These are phyloP conservation scores for Petromus typicus DNA, from an alignment of 2,113 vertebrate species.

Conservation along the genomic window DNA sequence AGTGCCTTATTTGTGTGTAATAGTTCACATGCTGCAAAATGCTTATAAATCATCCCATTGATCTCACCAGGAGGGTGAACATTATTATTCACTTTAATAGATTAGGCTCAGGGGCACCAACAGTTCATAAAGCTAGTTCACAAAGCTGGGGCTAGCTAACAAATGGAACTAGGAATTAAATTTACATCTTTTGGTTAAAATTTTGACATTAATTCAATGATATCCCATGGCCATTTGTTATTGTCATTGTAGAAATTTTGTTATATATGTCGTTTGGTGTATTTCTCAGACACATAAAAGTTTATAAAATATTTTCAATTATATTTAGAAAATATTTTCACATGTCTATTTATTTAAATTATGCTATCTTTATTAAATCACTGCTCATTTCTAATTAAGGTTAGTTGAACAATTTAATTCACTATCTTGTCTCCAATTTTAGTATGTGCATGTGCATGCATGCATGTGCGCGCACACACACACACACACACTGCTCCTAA, in stretches of 20 bases:
- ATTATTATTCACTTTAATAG: conserved; percentile 3
- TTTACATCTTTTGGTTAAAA: background rate
- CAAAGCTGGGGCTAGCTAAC: background rate
- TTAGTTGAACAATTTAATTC: background rate
- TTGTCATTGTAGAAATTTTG: background rate
- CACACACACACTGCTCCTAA: background rate
- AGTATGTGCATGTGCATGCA: fast-evolving
- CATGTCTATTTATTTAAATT: background rate
- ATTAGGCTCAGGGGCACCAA: background rate
- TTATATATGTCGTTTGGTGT: background rate
- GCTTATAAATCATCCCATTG: background rate
- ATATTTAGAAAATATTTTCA: background rate
- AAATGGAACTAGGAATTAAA: background rate
- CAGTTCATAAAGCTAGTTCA: background rate
- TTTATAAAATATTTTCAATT: background rate
- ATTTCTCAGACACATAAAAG: background rate
- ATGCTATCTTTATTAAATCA: background rate
- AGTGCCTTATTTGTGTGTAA: background rate
- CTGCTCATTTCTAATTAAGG: background rate
- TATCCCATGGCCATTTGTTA: background rate
- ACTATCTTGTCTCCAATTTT: background rate
- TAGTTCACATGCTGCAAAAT: background rate
- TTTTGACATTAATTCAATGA: background rate
- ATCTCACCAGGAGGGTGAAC: background rate
- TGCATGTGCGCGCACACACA: background rate